Percentiles rank a stretch among this genome's conserved stretches.
phyloP scores from a whole-genome alignment of 2,888 invertebrate genomes.

The Stenodera caucasica region DNA sequence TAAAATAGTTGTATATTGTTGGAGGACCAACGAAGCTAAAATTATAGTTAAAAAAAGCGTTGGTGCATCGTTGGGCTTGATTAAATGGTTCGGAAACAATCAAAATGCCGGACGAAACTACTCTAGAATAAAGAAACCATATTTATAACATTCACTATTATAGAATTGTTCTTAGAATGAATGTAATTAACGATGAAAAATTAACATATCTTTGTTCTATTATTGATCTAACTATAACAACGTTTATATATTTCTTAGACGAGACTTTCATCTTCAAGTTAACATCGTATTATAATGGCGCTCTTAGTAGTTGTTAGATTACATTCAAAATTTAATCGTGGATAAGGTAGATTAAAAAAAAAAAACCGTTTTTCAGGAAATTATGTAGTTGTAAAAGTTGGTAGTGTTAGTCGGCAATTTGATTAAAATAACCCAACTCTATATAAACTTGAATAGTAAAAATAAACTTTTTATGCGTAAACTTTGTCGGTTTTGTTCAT shows the following conservation, averaged over 20 bases:
- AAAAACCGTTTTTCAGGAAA: background rate
- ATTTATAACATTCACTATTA: slow-evolving; percentile 22
- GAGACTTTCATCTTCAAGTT: too few relatives aligned
- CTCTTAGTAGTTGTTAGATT: background rate
- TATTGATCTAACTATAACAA: background rate
- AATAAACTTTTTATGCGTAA: slow-evolving; percentile 35
- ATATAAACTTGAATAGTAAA: slow-evolving; percentile 38
- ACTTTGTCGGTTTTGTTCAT: slow-evolving; percentile 32
- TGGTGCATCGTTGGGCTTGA: slow-evolving; percentile 36
- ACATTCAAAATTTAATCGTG: background rate
- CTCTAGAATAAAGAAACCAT: slow-evolving; percentile 25
- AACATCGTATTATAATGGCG: too few relatives aligned
- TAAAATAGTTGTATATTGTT: slow-evolving; percentile 27
- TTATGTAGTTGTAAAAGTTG: slow-evolving; percentile 5
- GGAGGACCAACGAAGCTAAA: slow-evolving; percentile 29
- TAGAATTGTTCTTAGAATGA: slow-evolving; percentile 13
- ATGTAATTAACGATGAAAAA: slow-evolving; percentile 17
- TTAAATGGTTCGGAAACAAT: slow-evolving; percentile 41
- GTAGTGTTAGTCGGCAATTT: slow-evolving; percentile 26
- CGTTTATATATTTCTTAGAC: too few relatives aligned
- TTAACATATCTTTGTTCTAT: background rate
- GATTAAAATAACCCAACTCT: slow-evolving; percentile 34
- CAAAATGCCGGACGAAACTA: slow-evolving; percentile 32
- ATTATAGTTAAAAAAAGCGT: slow-evolving; percentile 38
- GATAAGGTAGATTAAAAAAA: background rate